Evolutionary conservation across 2,888 invertebrate species (phyloP), one percentile per base, ranked within the genome.

Genomic region (Leptopilina myrica): DNA sequence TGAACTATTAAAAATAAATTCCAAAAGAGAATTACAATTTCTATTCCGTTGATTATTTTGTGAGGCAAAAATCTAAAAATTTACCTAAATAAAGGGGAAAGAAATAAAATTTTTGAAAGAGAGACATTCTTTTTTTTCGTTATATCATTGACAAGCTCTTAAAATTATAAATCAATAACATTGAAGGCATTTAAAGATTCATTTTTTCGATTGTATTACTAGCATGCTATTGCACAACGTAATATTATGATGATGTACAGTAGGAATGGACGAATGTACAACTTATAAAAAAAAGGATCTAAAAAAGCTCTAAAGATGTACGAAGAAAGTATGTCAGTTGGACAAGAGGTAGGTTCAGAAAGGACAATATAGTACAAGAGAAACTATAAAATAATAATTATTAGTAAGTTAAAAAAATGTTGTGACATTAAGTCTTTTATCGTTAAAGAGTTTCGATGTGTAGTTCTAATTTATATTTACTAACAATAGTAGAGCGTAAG

Each of bases 321-420:
- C 88, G 90, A 90, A 85, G 90, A 90, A 86, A 88, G 89, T 86
- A 90, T 91, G 89, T 88, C 88, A 86, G 88, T 89, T 85, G 90
- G 91, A 82, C 88, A 90, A 84, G 90, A 91, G 91, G 91, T 91
- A 91, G 81, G 89, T 85, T 43, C 43, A 43, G 43, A 43, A 43
- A 8, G 43, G 43, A 43, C 43, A 43, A 43, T 8, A 43, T 43
- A 43, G 43, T 43, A 43, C 8, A 43, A 43, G 7, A 8, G 7
- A 1, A 20, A 20, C 20, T 43, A 43, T 43, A 43, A 43, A 43
- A 43, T 8, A 43, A 33, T 3, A 33, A 33, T 33, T 33, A 33
- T 33, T 43, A 7, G 7, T 7, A 43, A 43, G 43, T 43, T 7
- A 43, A 43, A 43, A 43, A 43, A 43, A 5, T 43, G 43, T 43